Evolutionary conservation across 2,888 invertebrate genomes (phyloP).

Genomic region (Physocephala rufipes): DNA sequence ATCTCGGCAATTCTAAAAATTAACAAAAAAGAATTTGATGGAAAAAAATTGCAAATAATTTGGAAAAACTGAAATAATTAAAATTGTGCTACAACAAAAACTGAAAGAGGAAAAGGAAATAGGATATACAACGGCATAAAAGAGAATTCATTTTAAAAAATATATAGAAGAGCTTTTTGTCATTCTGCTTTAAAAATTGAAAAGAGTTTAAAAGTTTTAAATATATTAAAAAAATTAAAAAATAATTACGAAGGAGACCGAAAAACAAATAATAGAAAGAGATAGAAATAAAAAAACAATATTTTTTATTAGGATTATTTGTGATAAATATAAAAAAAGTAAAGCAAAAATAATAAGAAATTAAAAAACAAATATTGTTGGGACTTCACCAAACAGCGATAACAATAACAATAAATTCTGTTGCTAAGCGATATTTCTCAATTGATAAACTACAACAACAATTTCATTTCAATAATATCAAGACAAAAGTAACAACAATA

Average conservation of each 20-base stretch:
- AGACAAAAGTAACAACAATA: conserved; percentile 39
- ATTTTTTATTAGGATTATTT: conserved; percentile 42
- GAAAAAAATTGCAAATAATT: conserved; percentile 9
- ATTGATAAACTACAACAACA: conserved; percentile 11
- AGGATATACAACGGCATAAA: not conserved
- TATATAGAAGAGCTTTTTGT: too few relatives aligned
- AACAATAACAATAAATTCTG: too few relatives aligned
- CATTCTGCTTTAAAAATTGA: too few relatives aligned
- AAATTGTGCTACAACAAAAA: not conserved
- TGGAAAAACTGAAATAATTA: conserved; percentile 1
- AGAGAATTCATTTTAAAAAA: too few relatives aligned
- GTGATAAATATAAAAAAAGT: conserved; percentile 2
- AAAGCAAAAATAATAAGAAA: conserved; percentile 2
- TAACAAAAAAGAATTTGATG: not conserved
- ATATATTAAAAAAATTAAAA: conserved; percentile 9
- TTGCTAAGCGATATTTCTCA: too few relatives aligned
- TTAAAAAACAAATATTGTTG: not conserved
- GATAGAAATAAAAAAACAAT: conserved; percentile 27
- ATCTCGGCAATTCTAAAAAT: too few relatives aligned
- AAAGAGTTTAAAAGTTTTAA: too few relatives aligned
- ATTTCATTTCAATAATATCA: too few relatives aligned
- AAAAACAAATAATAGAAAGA: conserved; percentile 12
- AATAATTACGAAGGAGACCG: not conserved
- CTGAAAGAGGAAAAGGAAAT: not conserved
- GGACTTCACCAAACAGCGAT: too few relatives aligned